Evolutionary conservation across 1,140 invertebrate species (phyloP).

Genomic region (Penaeus japonicus): DNA sequence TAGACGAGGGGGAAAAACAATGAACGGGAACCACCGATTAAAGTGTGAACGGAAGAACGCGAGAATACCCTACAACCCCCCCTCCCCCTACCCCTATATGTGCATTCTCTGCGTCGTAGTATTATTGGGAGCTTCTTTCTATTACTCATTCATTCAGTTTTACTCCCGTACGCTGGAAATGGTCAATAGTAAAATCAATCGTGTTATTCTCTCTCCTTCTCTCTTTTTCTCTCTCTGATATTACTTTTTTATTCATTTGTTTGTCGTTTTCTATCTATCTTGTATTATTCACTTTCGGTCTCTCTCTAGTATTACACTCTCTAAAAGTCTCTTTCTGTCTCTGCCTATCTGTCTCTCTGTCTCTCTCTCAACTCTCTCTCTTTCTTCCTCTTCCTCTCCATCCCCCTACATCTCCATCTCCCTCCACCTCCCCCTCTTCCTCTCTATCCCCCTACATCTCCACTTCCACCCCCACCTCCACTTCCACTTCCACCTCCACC

Average conservation of each 20-base stretch:
- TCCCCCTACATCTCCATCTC: no score
- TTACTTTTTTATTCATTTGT: not conserved
- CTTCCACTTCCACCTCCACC: not conserved
- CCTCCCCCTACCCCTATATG: not conserved
- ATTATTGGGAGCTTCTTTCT: not conserved
- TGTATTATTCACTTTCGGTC: not conserved
- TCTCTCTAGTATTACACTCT: not conserved
- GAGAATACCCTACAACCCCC: no score
- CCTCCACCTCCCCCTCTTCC: not conserved
- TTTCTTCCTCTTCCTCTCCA: no score
- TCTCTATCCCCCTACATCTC: not conserved
- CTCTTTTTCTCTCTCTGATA: not conserved
- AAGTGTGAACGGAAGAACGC: no score
- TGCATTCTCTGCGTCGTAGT: not conserved
- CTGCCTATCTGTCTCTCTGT: not conserved
- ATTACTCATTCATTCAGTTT: not conserved
- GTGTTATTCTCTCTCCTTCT: not conserved
- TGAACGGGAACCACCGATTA: no score
- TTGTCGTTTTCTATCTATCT: not conserved
- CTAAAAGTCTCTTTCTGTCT: not conserved
- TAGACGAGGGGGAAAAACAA: no score
- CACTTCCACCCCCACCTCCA: not conserved
- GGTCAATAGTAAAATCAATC: no score
- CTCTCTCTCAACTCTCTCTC: no score
- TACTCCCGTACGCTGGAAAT: not conserved